Conservation (phyloP, 2,797 vertebrate species). For the Periophthalmus magnuspinnatus region DNA sequence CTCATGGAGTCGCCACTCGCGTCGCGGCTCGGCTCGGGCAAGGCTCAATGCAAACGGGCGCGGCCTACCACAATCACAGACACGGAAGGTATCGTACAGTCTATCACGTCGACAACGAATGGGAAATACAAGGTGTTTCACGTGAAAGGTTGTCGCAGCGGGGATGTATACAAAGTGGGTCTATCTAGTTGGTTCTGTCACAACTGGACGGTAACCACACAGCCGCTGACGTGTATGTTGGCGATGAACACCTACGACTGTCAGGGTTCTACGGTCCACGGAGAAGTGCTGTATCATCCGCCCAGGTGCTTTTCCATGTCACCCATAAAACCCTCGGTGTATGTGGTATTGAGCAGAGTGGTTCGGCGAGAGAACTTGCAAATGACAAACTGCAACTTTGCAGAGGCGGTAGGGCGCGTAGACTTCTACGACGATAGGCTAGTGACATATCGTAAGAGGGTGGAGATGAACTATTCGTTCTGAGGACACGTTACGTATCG, state of each 20-base stretch:
- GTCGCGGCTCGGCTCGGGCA: too few relatives aligned
- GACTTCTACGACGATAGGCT: background rate
- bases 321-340: slow-evolving; percentile 21
- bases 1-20: too few relatives aligned
- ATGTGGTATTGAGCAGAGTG: slow-evolving; percentile 19
- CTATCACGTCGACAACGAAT: too few relatives aligned
- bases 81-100: too few relatives aligned
- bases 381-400: slow-evolving; percentile 30
- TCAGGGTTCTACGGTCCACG: slow-evolving; percentile 8
- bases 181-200: too few relatives aligned
- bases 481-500: too few relatives aligned
- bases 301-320: background rate
- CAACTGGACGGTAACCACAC: slow-evolving; percentile 23
- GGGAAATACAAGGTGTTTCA: too few relatives aligned
- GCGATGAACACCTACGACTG: slow-evolving; percentile 33
- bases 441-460: slow-evolving; percentile 19
- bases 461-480: slow-evolving; percentile 24
- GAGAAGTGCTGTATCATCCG: slow-evolving; percentile 18
- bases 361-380: background rate
- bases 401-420: background rate
- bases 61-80: too few relatives aligned
- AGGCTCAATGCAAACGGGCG: too few relatives aligned
- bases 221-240: slow-evolving; percentile 17
- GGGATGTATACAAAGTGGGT: too few relatives aligned
- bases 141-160: too few relatives aligned